Evolutionary conservation across 2,797 vertebrate genomes (phyloP), one percentile per base, ranked within the genome.

Genomic region (Alauda arvensis): DNA sequence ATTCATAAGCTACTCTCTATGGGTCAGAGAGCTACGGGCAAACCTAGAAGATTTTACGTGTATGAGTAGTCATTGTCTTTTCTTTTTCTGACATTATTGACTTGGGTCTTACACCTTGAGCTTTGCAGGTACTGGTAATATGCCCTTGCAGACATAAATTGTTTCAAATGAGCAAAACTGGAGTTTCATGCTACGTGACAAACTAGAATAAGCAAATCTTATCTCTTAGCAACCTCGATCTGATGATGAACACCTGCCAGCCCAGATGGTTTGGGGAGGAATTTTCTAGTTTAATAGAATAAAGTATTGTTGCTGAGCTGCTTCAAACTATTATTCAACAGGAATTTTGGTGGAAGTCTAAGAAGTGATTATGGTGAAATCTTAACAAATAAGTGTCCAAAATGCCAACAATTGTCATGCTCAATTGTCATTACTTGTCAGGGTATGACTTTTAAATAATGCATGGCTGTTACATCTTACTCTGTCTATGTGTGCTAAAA

Each of bases 201-300:
- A 96, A 97, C 97, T 96, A 96, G 74, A 88, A 95, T 95, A 92
- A 94, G 95, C 59, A 89, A 89, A 89, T 81, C 74, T 77, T 87
- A 92, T 97, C 87, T 97, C 96, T 88, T 96, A 96, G 96, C 96
- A 97, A 96, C 94, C 56, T 90, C 89, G 89, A 95, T 95, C 87
- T 96, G 94, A 91, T 95, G 95, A 96, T 95, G 94, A 97, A 95
- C 95, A 97, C 96, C 95, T 97, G 97, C 94, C 95, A 96, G 80
- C 87, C 94, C 96, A 97, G 95, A 96, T 97, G 95, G 96, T 94
- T 94, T 94, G 76, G 67, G 80, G 49, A 96, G 75, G 85, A 95
- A 92, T 92, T 95, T 96, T 96, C 76, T 83, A 86, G 79, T 94
- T 94, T 95, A 95, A 95, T 83, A 93, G 75, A 94, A 95, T 78